Evolutionary conservation across 2,113 vertebrate genomes (phyloP).

Genomic region (Callipepla squamata): DNA sequence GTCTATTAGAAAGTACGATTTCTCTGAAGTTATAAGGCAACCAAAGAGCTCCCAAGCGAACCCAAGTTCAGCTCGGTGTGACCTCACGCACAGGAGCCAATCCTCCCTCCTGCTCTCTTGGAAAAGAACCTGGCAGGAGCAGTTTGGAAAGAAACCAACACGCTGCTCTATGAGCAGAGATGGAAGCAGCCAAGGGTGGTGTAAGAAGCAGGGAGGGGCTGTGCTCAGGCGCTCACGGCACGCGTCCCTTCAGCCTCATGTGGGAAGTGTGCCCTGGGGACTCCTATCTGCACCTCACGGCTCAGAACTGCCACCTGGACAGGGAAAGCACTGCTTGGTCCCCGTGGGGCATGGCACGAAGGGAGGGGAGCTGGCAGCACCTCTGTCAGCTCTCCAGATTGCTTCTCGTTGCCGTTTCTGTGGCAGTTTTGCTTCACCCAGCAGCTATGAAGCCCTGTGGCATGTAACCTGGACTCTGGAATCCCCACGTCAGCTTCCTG

Average conservation of each 20-base stretch:
- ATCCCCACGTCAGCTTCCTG: neutral
- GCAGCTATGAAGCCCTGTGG: neutral
- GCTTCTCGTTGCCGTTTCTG: too few relatives aligned
- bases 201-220: neutral
- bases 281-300: neutral
- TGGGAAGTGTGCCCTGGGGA: neutral
- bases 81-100: neutral
- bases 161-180: neutral
- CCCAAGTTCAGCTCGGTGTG: neutral
- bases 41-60: constrained; percentile 40
- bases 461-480: too few relatives aligned
- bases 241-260: rapidly evolving
- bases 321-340: constrained; percentile 1
- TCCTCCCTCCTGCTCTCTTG: constrained; percentile 21
- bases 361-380: constrained; percentile 20
- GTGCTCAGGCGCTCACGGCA: neutral
- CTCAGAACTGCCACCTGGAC: neutral
- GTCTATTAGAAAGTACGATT: constrained; percentile 26
- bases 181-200: neutral
- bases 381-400: neutral
- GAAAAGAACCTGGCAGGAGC: neutral
- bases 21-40: constrained; percentile 19
- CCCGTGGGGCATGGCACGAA: neutral
- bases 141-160: neutral
- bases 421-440: neutral